Evolutionary conservation across 2,888 invertebrate species (phyloP).

Genomic region (Piscicola geometra): DNA sequence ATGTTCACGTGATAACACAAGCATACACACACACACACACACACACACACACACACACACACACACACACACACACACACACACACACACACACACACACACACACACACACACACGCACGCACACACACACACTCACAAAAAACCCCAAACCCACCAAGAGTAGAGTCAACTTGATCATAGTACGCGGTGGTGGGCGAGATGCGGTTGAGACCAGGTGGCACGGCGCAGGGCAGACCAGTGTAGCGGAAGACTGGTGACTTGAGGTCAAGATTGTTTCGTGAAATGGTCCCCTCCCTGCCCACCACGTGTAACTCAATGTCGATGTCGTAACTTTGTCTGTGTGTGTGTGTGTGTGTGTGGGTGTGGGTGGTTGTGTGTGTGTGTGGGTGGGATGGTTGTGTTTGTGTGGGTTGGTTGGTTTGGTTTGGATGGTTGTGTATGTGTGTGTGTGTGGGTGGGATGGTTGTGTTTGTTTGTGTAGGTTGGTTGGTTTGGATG

Average conservation of each 20-base stretch:
- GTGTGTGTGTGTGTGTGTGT: constrained; percentile 38
- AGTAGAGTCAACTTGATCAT: constrained; percentile 43
- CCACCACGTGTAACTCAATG: constrained; percentile 84
- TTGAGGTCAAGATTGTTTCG: constrained; percentile 93
- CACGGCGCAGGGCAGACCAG: constrained; percentile 66
- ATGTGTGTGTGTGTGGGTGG: too few species aligned
- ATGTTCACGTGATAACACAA: not conserved
- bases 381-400: not conserved
- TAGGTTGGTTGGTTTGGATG: not conserved
- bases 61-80: constrained; percentile 12
- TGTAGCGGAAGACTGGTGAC: constrained; percentile 74
- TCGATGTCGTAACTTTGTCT: constrained; percentile 97
- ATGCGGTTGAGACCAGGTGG: constrained; percentile 84
- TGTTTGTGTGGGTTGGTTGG: too few species aligned
- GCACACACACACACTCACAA: constrained; percentile 21
- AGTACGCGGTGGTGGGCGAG: constrained; percentile 76
- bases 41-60: constrained; percentile 6
- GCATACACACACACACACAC: constrained; percentile 16
- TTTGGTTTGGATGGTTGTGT: too few species aligned
- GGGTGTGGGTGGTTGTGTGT: not conserved
- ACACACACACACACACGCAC: constrained; percentile 3
- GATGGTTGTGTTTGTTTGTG: too few species aligned
- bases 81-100: constrained; percentile 16
- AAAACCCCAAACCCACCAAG: constrained; percentile 63
- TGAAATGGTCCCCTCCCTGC: constrained; percentile 69